Evolutionary conservation across 64 coral and sea anemone species (phyloP).

Genomic region (Montipora foliosa): DNA sequence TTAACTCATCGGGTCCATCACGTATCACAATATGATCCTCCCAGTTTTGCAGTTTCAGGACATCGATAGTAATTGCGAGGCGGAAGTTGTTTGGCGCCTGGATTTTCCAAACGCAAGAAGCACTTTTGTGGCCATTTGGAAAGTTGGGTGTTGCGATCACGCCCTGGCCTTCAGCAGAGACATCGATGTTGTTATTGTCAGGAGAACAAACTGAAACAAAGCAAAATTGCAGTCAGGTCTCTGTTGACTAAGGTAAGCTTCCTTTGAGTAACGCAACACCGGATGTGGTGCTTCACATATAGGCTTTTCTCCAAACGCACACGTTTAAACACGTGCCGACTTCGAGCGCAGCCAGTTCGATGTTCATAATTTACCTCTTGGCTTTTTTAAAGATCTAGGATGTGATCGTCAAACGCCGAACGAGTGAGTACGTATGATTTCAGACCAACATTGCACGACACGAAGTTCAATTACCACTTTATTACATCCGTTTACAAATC

Average conservation of each 20-base stretch:
- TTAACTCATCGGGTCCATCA: not conserved
- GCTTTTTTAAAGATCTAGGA: too few species aligned
- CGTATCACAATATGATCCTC: slow-evolving; percentile 16
- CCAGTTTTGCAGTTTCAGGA: not conserved
- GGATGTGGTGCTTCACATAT: too few species aligned
- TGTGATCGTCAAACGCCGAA: too few species aligned
- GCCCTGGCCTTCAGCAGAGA: not conserved
- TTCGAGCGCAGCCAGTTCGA: too few species aligned
- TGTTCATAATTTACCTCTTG: too few species aligned
- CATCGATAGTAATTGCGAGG: slow-evolving; percentile 3
- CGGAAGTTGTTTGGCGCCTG: slow-evolving; percentile 12
- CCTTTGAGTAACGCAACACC: not conserved
- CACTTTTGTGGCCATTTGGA: not conserved
- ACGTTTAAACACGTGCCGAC: too few species aligned
- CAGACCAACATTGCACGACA: too few species aligned
- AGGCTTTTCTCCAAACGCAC: too few species aligned
- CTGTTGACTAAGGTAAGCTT: not conserved
- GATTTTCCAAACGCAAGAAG: slow-evolving; percentile 21
- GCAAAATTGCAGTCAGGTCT: not conserved
- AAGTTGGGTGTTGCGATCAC: slow-evolving; percentile 17
- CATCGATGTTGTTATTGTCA: slow-evolving; percentile 1
- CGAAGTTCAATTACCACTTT: too few species aligned
- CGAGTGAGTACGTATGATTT: too few species aligned
- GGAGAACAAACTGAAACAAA: slow-evolving; percentile 35
- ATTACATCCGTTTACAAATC: too few species aligned